Base-by-base conservation (phyloP, 1,140 invertebrate species). In the Drosophila pruinosa region DNA sequence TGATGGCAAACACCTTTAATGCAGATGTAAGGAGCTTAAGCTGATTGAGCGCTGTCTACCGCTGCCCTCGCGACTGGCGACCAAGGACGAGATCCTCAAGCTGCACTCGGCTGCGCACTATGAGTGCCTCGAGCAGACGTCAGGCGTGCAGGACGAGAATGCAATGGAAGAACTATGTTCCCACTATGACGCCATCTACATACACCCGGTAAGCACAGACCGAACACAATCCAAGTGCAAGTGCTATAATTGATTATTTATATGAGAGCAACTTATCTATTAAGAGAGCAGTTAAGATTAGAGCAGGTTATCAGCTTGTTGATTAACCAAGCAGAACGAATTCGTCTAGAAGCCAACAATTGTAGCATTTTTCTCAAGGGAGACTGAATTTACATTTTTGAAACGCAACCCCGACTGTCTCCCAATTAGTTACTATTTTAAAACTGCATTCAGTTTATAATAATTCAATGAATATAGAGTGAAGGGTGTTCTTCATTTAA, bases 171-270 rank as follows among this genome's bases (percentile, higher is more conserved):
- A 94, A 38, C 54, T 96, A 0, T 95, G 96, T 3, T 94, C 95
- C 0, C 94, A 94, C 82, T 98, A 95, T 91, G 97, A 99, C 91
- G 94, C 96, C 8, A 92, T 98, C 78, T 99, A 96, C 91, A 94
- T 98, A 91, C 95, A 98, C 93, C 94, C 96, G 64, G 96, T 97
- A 93, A 56, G 59, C 12, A 52, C 5, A 17, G 6, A 50, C 3
- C 6, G 3, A 1, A 54, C 10, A 47, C 38, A 39, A 7, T 7
- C 34, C 34, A 7, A 36, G n/a, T n/a, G 4, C 36, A 6, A 3
- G 12, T 39, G n/a, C 36, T n/a, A n/a, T n/a, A n/a, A n/a, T n/a
- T n/a, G n/a, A n/a, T n/a, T n/a, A n/a, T n/a, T n/a, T n/a, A n/a
- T n/a, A n/a, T n/a, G n/a, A n/a, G n/a, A n/a, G n/a, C n/a, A n/a